These are phyloP conservation scores for Sapajus apella DNA, from an alignment of 2,113 vertebrate genomes.

Conservation along the genomic window DNA sequence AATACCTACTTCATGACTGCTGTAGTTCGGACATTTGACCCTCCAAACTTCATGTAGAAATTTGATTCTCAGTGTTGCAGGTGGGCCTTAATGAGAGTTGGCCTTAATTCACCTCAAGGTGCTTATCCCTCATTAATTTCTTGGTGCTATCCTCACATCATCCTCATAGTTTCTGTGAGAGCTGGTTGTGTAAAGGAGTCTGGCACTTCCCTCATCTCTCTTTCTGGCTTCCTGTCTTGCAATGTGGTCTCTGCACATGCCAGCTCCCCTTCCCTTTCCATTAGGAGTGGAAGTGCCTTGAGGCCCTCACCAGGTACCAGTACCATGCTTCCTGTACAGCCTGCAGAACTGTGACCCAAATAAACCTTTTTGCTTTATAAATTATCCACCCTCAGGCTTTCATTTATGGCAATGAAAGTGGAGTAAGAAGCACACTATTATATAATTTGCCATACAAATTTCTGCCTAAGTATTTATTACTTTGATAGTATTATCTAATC, in stretches of 20 bases:
- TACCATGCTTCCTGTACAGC: background rate
- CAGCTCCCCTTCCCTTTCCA: background rate
- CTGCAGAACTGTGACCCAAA: background rate
- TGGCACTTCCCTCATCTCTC: background rate
- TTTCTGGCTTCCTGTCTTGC: background rate
- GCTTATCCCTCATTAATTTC: background rate
- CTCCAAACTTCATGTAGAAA: background rate
- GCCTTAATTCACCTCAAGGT: background rate
- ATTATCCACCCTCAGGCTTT: background rate
- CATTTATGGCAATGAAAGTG: background rate
- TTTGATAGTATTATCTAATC: conserved; percentile 31
- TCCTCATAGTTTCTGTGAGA: background rate
- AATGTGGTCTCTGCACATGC: background rate
- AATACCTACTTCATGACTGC: background rate
- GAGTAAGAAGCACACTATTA: background rate
- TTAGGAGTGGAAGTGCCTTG: background rate
- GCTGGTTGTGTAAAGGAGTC: background rate
- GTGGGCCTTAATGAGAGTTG: background rate
- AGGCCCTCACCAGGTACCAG: background rate
- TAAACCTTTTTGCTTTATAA: background rate
- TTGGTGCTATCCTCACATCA: background rate
- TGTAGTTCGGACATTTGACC: background rate
- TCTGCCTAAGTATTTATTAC: conserved; percentile 48
- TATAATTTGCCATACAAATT: background rate
- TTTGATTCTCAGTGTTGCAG: background rate